phyloP scores from a whole-genome alignment of 1,140 invertebrate species.

The Brachionus rubens region DNA sequence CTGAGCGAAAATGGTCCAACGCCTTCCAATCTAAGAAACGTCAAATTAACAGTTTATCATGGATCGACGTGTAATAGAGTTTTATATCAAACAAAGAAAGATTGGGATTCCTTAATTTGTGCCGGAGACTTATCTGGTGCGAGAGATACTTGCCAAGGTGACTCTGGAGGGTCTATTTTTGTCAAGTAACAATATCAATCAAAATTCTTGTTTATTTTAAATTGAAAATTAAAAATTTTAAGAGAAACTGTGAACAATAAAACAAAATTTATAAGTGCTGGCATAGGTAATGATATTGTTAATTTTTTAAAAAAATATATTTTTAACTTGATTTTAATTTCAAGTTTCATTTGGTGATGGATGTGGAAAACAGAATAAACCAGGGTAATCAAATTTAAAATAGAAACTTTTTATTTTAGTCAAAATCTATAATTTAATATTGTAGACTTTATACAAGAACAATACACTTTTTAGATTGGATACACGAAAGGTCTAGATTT shows the following conservation, averaged over 20 bases:
- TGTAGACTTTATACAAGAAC: constrained; percentile 28
- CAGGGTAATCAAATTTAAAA: constrained; percentile 3
- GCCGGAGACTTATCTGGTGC: constrained; percentile 9
- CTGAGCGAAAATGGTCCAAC: not conserved
- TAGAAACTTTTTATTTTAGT: no score
- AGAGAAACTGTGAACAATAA: constrained; percentile 18
- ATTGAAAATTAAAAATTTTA: not conserved
- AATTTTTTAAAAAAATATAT: not conserved
- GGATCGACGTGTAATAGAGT: not conserved
- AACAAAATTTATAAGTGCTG: constrained; percentile 15
- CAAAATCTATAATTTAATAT: not conserved
- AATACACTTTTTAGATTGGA: constrained; percentile 24
- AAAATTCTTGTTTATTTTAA: not conserved
- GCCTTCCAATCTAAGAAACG: not conserved
- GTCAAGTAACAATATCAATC: not conserved
- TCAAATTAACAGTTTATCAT: constrained; percentile 10
- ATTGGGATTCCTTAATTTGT: constrained; percentile 19
- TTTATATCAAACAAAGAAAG: not conserved
- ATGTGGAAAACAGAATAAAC: constrained; percentile 18
- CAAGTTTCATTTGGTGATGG: constrained; percentile 29
- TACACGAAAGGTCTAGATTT: constrained; percentile 13
- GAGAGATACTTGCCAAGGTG: constrained; percentile 35
- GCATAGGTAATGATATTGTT: not conserved
- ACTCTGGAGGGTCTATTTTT: constrained; percentile 37
- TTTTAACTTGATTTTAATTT: not conserved